Base-by-base conservation (phyloP, 2,797 vertebrate genomes). In the Falco peregrinus region DNA sequence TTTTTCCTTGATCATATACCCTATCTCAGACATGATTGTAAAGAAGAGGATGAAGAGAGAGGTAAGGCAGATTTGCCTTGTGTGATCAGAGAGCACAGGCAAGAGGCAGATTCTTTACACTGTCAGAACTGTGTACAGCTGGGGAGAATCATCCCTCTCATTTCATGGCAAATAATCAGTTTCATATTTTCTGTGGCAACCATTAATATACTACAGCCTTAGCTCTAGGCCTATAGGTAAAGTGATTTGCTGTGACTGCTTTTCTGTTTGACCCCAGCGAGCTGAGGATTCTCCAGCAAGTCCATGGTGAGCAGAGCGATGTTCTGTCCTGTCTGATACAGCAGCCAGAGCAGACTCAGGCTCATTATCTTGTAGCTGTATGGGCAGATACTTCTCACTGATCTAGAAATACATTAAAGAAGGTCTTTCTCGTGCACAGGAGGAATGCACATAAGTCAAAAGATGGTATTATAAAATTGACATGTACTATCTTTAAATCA, bases 151-250 rank as follows among this genome's bases (percentile, higher is more conserved):
- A 88, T 65, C 61, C 69, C 47, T 81, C 87, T 86, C 59, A 59
- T 84, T 95, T 95, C 89, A 87, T 56, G 84, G 87, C 93, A 91
- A 83, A 91, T 94, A 91, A 92, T 91, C 48, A 25, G 84, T 69
- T 88, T 93, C 10, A 0, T 69, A 43, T 94, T 95, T 95, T 94
- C 89, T 79, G 63, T 73, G 53, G 71, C 75, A 92, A 10, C 84
- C 56, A 68, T 90, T 85, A 89, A 91, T 70, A 35, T 2, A 77
- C 29, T 22, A 28, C 45, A 84, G 59, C 77, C 84, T 82, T 63
- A 76, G 51, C 93, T 95, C 25, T 67, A 50, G 91, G 84, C 77
- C 87, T 70, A 1, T 25, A 70, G 85, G 79, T 78, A 84, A 88
- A 91, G 73, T 76, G 88, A 7, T 91, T 86, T 95, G 65, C 73